These are phyloP conservation scores for Acromyrmex charruanus DNA, from an alignment of 1,140 invertebrate species.

Conservation along the genomic window DNA sequence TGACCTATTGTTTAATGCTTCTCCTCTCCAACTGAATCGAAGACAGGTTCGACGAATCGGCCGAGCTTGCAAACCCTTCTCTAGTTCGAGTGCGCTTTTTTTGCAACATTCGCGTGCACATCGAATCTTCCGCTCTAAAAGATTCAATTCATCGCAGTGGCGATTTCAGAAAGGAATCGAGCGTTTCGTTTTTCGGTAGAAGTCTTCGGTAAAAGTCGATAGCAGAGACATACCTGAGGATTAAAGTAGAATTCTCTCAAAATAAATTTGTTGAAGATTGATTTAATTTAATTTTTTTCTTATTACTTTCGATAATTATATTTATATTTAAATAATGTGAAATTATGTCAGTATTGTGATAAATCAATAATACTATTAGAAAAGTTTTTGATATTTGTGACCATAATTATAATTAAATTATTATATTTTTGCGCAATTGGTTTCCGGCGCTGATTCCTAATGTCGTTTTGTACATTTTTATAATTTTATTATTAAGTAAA, in stretches of 20 bases:
- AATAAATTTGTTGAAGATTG: neutral
- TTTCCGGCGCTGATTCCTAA: too few species aligned
- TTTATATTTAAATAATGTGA: neutral
- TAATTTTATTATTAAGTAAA: too few species aligned
- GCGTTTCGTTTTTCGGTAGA: neutral
- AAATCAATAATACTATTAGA: too few species aligned
- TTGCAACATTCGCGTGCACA: constrained; percentile 14
- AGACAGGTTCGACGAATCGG: neutral
- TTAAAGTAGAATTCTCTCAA: neutral
- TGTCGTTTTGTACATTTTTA: too few species aligned
- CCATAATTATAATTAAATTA: too few species aligned
- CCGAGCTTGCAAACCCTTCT: neutral
- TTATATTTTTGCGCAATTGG: too few species aligned
- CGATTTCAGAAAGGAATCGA: neutral
- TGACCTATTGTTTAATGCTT: constrained; percentile 14
- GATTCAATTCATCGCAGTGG: neutral
- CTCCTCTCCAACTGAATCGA: neutral
- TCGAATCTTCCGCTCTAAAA: constrained; percentile 2
- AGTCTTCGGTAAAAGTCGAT: neutral
- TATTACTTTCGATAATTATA: neutral
- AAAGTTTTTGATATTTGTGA: too few species aligned
- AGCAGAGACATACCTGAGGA: neutral
- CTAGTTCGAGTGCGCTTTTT: neutral
- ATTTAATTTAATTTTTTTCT: neutral
- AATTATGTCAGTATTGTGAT: neutral